Conservation (phyloP, 2,888 invertebrate species). For the Trichogramma dendrolimi region DNA sequence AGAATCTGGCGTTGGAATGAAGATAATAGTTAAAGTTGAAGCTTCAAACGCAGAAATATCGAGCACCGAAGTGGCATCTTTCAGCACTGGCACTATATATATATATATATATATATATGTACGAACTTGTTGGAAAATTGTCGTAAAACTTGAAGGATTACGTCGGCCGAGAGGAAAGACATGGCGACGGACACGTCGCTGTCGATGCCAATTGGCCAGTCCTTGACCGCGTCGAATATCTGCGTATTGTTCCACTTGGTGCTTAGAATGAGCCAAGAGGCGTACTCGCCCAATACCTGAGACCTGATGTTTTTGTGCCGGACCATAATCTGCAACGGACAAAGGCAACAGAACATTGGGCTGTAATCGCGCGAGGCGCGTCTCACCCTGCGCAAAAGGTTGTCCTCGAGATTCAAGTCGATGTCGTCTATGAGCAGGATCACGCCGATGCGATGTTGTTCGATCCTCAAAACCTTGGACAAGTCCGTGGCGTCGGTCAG, state of each 20-base stretch:
- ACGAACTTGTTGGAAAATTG: slow-evolving; percentile 21
- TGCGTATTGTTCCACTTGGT: slow-evolving; percentile 37
- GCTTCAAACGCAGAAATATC: too few relatives aligned
- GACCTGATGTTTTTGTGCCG: slow-evolving; percentile 10
- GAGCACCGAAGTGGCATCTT: too few relatives aligned
- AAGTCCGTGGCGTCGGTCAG: slow-evolving; percentile 36
- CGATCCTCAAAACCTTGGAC: slow-evolving; percentile 39
- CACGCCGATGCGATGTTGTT: slow-evolving; percentile 44
- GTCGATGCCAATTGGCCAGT: slow-evolving; percentile 47
- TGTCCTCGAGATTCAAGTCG: slow-evolving; percentile 42
- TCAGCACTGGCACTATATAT: neutral
- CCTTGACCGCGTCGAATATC: slow-evolving; percentile 42
- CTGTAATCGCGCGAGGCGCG: neutral
- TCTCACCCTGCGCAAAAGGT: slow-evolving; percentile 44
- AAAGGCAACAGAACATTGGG: slow-evolving; percentile 2
- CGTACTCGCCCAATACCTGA: slow-evolving; percentile 42
- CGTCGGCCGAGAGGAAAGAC: slow-evolving; percentile 32
- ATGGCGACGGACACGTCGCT: slow-evolving; percentile 48
- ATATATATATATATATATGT: neutral
- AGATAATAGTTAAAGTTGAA: too few relatives aligned
- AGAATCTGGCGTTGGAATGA: too few relatives aligned
- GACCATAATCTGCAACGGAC: slow-evolving; percentile 15
- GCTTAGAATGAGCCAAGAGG: slow-evolving; percentile 48
- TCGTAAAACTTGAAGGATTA: slow-evolving; percentile 22
- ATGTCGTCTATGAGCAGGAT: slow-evolving; percentile 45